Conservation (phyloP, 2,797 vertebrate species). For the Cichlasoma orientale region DNA sequence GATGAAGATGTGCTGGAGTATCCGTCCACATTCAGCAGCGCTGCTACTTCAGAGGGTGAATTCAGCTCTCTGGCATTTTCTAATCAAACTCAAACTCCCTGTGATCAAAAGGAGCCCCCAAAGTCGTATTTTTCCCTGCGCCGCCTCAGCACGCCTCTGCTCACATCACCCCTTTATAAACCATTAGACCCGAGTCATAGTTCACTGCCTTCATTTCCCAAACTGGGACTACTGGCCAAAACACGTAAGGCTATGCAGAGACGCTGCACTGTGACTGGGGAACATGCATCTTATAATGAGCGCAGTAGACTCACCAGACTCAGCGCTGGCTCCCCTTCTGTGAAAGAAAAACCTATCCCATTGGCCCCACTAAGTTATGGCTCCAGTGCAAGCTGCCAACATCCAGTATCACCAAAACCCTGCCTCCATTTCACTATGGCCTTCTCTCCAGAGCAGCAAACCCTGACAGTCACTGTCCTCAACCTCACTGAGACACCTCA, state of each 20-base stretch:
- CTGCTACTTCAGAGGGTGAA: slow-evolving; percentile 58
- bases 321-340: slow-evolving; percentile 13
- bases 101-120: slow-evolving; percentile 52
- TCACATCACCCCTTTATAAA: slow-evolving; percentile 57
- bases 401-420: slow-evolving; percentile 51
- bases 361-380: slow-evolving; percentile 62
- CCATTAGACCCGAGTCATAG: slow-evolving; percentile 58
- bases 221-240: slow-evolving; percentile 69
- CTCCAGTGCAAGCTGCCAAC: slow-evolving; percentile 55
- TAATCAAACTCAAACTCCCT: slow-evolving; percentile 8
- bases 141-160: slow-evolving; percentile 61
- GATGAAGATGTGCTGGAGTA: slow-evolving; percentile 70
- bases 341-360: slow-evolving; percentile 65
- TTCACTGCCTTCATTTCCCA: slow-evolving; percentile 75
- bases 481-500: slow-evolving; percentile 65
- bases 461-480: slow-evolving; percentile 72
- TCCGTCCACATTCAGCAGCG: slow-evolving; percentile 63
- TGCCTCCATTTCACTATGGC: slow-evolving; percentile 79
- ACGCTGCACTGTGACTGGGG: slow-evolving; percentile 73
- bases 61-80: slow-evolving; percentile 24
- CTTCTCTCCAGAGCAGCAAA: slow-evolving; percentile 73
- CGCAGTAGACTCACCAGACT: slow-evolving; percentile 62
- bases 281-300: slow-evolving; percentile 56
- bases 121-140: slow-evolving; percentile 70
- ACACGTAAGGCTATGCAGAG: slow-evolving; percentile 70